Evolutionary conservation across 2,797 vertebrate genomes (phyloP), one percentile per base, ranked within the genome.

Genomic region (Perodicticus potto): DNA sequence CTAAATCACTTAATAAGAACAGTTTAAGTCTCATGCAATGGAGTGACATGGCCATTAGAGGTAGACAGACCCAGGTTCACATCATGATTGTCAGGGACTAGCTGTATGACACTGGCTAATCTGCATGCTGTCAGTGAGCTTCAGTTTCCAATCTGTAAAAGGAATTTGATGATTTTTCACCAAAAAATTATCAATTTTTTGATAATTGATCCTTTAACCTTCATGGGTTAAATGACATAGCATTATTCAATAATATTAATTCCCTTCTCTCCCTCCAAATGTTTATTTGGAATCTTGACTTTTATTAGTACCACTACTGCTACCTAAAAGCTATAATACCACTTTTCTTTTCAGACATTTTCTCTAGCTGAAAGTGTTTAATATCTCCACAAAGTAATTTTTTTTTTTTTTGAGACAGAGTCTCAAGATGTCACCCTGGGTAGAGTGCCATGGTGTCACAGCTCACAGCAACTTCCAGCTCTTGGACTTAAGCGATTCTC

Each of bases 351-450:
- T 95, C 43, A 32, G 57, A 45, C 20, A 70, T 40, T 88, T 91
- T 96, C 57, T 88, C 74, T 27, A 94, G 6, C 72, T 80, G 37
- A 87, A 95, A 95, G 22, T 94, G 61, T 94, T 91, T 88, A 92
- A 74, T 45, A 88, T 89, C 55, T 88, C 57, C 53, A 95, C 57
- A 93, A 90, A 94, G 37, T 91, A 65, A 91, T 91, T 92, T 69
- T 89, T 16, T 49, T 49, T 49, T 49, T 14, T 49, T 49, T 49
- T 16, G 3, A n/a, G 49, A 49, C 13, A 49, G 13, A 49, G 49
- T 49, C 49, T 49, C 49, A 49, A 49, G 49, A 13, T 49, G 13
- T 49, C 49, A 49, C 49, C 12, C 49, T 49, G 49, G 13, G 14
- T 49, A 49, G 49, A 49, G 49, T 49, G 49, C 49, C 2, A 3